These are phyloP conservation scores for Marasmarcha lunaedactyla DNA, from an alignment of 2,888 invertebrate species.

Conservation along the genomic window DNA sequence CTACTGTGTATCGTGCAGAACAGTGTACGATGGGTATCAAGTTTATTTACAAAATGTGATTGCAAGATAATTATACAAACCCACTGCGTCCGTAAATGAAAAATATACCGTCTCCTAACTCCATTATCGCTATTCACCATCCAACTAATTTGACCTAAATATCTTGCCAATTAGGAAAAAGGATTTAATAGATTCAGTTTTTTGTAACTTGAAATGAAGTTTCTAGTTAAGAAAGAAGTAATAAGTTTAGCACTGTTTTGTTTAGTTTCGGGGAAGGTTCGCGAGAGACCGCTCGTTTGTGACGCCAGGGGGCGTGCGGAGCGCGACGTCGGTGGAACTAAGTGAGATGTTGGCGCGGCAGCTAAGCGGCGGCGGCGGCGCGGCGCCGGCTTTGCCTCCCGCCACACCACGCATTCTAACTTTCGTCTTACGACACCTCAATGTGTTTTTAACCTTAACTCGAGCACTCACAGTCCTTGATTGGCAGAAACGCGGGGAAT, in stretches of 20 bases:
- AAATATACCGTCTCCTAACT: slow-evolving; percentile 53
- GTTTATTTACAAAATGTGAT: background rate
- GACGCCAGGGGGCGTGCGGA: slow-evolving; percentile 27
- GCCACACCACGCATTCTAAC: slow-evolving; percentile 1
- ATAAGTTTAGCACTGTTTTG: too few species aligned
- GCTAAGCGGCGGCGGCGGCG: slow-evolving; percentile 30
- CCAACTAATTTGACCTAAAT: slow-evolving; percentile 22
- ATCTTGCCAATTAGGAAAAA: background rate
- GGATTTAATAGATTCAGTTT: too few species aligned
- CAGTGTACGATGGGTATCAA: slow-evolving; percentile 10
- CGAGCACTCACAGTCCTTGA: too few species aligned
- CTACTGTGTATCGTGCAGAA: slow-evolving; percentile 4
- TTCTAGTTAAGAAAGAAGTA: too few species aligned
- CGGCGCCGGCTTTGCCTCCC: slow-evolving; percentile 27
- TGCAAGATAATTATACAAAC: slow-evolving; percentile 42
- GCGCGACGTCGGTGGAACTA: slow-evolving; percentile 39
- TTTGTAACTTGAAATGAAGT: too few species aligned
- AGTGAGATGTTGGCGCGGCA: slow-evolving; percentile 35
- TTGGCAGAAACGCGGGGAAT: too few species aligned
- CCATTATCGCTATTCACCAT: slow-evolving; percentile 47
- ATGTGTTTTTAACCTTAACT: too few species aligned
- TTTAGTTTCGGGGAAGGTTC: too few species aligned
- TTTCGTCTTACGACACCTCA: too few species aligned
- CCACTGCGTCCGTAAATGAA: slow-evolving; percentile 47
- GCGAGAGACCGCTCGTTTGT: too few species aligned